A percentile compares a stretch with the other conserved stretches of the same genome.
Conservation (phyloP, 2,888 invertebrate species). For the Tinea pellionella region DNA sequence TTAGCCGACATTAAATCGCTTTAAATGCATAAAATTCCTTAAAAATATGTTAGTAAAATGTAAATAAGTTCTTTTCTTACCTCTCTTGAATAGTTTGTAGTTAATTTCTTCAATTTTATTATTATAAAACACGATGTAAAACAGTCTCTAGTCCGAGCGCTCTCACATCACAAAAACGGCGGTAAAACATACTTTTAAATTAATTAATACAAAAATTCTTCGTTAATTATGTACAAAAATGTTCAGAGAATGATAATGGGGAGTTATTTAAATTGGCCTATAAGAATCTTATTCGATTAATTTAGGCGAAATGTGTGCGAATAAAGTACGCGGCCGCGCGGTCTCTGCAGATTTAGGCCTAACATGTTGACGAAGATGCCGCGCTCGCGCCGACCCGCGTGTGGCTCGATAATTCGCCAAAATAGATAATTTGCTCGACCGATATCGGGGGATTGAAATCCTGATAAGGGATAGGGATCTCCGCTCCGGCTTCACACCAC, state of each 20-base stretch:
- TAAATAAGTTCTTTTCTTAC: background rate
- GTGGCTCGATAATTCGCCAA: background rate
- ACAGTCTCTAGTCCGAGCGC: background rate
- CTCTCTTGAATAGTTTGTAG: background rate
- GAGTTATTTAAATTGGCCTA: slow-evolving; percentile 15
- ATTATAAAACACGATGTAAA: background rate
- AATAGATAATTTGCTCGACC: slow-evolving; percentile 12
- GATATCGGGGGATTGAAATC: slow-evolving; percentile 26
- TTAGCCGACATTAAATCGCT: background rate
- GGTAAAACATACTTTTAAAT: background rate
- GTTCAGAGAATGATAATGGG: background rate
- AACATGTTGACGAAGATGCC: background rate
- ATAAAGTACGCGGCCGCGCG: background rate
- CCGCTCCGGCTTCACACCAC: slow-evolving; percentile 13
- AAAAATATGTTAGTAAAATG: background rate
- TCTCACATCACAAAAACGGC: background rate
- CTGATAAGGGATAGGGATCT: slow-evolving; percentile 35
- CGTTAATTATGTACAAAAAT: background rate
- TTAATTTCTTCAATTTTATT: background rate
- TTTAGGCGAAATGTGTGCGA: slow-evolving; percentile 11
- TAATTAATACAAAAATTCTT: background rate
- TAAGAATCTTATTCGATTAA: slow-evolving; percentile 15
- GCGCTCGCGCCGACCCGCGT: slow-evolving; percentile 1
- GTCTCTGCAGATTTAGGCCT: slow-evolving; percentile 4
- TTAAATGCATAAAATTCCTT: background rate